phyloP scores from a whole-genome alignment of 2,113 vertebrate genomes.

The Furnarius figulus region DNA sequence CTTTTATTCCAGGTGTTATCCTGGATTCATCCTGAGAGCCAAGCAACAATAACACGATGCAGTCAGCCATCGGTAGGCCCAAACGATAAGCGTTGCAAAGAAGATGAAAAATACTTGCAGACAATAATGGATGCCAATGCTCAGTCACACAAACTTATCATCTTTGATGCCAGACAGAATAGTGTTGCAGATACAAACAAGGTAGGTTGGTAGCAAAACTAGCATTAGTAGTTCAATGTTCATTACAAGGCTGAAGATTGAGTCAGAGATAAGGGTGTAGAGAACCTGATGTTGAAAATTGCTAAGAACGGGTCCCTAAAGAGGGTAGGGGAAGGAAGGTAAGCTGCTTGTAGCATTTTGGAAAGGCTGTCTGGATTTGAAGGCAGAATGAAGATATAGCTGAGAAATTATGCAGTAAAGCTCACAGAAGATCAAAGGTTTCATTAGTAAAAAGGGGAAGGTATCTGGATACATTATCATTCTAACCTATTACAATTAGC shows the following conservation, averaged over 20 bases:
- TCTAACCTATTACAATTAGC: background rate
- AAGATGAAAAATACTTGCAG: constrained; percentile 94
- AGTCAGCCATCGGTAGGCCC: constrained; percentile 92
- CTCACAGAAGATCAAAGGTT: background rate
- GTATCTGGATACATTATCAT: background rate
- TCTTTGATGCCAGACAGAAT: constrained; percentile 92
- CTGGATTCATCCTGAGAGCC: constrained; percentile 97
- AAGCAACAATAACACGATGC: constrained; percentile 91
- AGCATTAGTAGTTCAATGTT: background rate
- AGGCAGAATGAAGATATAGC: background rate
- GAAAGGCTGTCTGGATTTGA: background rate
- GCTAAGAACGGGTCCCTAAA: background rate
- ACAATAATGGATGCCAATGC: constrained; percentile 97
- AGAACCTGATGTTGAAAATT: background rate
- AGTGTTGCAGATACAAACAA: constrained; percentile 91
- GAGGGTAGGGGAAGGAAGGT: background rate
- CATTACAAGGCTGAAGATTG: background rate
- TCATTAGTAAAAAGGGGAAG: background rate
- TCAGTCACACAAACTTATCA: constrained; percentile 93
- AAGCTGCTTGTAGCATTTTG: background rate
- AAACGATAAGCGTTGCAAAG: constrained; percentile 91
- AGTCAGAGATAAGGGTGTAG: background rate
- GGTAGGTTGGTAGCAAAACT: constrained; percentile 66
- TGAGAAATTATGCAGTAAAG: background rate
- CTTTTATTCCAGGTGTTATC: constrained; percentile 84